Evolutionary conservation across 1,140 invertebrate genomes (phyloP).

Genomic region (Paramacrobiotus metropolitanus): DNA sequence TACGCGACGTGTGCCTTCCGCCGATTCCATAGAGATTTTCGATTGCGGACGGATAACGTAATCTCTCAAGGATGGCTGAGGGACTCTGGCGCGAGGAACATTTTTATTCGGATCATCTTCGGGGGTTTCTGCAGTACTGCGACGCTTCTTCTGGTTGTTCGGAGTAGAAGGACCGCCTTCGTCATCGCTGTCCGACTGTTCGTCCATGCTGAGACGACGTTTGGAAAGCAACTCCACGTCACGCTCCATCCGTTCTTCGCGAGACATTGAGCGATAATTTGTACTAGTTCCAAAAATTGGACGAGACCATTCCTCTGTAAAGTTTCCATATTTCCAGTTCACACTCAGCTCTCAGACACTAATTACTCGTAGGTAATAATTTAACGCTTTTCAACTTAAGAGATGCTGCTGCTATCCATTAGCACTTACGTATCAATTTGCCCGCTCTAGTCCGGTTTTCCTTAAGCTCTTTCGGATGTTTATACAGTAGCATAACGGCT

Average conservation of each 20-base stretch:
- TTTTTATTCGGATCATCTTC: slow-evolving; percentile 13
- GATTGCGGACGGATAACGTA: slow-evolving; percentile 83
- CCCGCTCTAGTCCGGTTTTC: slow-evolving; percentile 70
- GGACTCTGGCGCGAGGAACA: slow-evolving; percentile 77
- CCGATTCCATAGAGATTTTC: slow-evolving; percentile 60
- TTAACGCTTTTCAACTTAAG: too few species aligned
- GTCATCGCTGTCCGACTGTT: slow-evolving; percentile 13
- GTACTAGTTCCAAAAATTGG: slow-evolving; percentile 88
- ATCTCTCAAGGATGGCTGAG: slow-evolving; percentile 79
- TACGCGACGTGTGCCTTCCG: too few species aligned
- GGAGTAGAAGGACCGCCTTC: slow-evolving; percentile 10
- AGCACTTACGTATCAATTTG: slow-evolving; percentile 49
- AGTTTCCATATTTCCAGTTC: too few species aligned
- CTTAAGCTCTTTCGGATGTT: slow-evolving; percentile 91
- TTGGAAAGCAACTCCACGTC: slow-evolving; percentile 67
- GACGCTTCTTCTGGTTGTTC: slow-evolving; percentile 9
- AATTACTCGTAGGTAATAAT: too few species aligned
- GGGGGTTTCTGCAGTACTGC: slow-evolving; percentile 8
- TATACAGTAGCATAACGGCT: slow-evolving; percentile 97
- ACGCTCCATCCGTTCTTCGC: slow-evolving; percentile 55
- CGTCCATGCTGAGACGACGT: slow-evolving; percentile 24
- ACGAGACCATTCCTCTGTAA: slow-evolving; percentile 56
- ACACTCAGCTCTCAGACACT: too few species aligned
- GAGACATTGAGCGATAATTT: slow-evolving; percentile 55
- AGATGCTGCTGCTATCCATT: neutral